Percentiles rank a stretch among this genome's conserved stretches.
Conservation (phyloP, 2,113 vertebrate species). For the Ramphastos sulfuratus region DNA sequence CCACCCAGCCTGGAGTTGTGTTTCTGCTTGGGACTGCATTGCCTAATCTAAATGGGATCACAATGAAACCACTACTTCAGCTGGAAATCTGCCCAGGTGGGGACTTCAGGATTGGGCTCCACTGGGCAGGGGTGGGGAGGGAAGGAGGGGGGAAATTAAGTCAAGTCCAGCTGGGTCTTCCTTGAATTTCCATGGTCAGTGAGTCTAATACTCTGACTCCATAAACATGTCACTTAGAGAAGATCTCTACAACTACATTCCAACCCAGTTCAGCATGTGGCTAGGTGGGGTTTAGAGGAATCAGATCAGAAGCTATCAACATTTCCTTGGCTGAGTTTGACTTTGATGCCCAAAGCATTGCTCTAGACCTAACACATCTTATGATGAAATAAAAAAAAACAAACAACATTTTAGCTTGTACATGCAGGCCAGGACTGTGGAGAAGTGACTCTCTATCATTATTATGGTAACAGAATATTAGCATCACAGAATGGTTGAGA, state of each 20-base stretch:
- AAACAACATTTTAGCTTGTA: not conserved
- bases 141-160: not conserved
- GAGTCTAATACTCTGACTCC: not conserved
- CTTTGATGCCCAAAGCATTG: not conserved
- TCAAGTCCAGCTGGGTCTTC: not conserved
- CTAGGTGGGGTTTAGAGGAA: not conserved
- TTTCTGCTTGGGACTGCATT: not conserved
- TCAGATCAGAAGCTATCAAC: not conserved
- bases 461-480: too few relatives aligned
- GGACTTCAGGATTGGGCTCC: not conserved
- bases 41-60: not conserved
- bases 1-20: too few relatives aligned
- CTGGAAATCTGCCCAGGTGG: not conserved
- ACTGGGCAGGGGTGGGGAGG: not conserved
- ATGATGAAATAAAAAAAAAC: not conserved
- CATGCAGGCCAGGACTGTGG: not conserved
- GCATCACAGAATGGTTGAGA: not conserved
- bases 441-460: not conserved
- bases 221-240: not conserved
- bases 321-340: not conserved
- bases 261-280: not conserved
- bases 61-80: not conserved
- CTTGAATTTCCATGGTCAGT: slow-evolving; percentile 9
- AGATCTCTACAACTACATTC: too few relatives aligned
- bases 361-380: not conserved